phyloP scores from a whole-genome alignment of 2,888 invertebrate species.

The Sminthurinus aureus region DNA sequence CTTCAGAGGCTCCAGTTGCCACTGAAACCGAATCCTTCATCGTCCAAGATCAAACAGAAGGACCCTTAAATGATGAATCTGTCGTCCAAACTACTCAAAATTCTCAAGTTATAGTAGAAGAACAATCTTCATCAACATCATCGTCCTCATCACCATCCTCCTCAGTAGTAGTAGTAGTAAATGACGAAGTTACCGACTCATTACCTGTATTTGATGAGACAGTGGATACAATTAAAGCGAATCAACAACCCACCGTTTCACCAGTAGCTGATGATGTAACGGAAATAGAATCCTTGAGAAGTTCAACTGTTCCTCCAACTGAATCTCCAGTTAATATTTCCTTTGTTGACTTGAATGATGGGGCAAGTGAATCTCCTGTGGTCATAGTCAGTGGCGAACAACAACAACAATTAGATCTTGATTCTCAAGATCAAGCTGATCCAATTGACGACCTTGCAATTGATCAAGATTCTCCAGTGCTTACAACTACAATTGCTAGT shows the following conservation, averaged over 20 bases:
- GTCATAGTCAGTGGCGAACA: not conserved
- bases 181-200: not conserved
- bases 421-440: constrained; percentile 17
- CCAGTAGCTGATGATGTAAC: constrained; percentile 12
- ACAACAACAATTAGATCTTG: not conserved
- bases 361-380: not conserved
- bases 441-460: not conserved
- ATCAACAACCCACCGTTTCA: not conserved
- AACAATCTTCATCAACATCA: not conserved
- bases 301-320: not conserved
- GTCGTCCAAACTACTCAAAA: not conserved
- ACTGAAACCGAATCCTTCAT: not conserved
- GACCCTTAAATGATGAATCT: not conserved
- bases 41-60: not conserved
- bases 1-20: not conserved
- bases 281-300: not conserved
- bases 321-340: constrained; percentile 9
- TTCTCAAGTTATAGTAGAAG: not conserved
- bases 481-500: not conserved
- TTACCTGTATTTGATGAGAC: not conserved
- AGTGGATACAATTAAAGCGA: not conserved
- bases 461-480: not conserved
- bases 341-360: constrained; percentile 11
- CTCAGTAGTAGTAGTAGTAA: not conserved
- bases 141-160: not conserved